Base-by-base conservation (phyloP, 2,797 vertebrate genomes). In the Onychomys torridus region DNA sequence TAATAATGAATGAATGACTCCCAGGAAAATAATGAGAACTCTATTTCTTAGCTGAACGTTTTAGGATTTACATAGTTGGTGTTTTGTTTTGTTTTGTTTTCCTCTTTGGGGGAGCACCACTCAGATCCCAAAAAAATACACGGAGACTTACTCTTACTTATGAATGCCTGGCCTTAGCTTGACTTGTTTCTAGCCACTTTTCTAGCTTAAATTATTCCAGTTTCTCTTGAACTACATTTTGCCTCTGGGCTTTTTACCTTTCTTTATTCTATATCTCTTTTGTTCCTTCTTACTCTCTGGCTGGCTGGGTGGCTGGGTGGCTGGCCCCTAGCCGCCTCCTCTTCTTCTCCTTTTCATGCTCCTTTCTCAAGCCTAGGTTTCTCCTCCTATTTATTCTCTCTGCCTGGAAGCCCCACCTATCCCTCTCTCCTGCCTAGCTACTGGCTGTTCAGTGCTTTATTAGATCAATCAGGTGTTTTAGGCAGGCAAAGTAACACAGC, bases 1-100 rank as follows among this genome's bases (percentile, higher is more conserved):
- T 92, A 75, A 34, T 84, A 95, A 92, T 25, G 81, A 59, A 43
- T 89, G 49, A 94, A 94, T 52, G 46, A 69, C 2, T 91, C 27
- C 94, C 57, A 89, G 5, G 2, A 71, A 94, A 89, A 96, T 89
- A 52, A 27, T 85, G 71, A 92, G 73, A 97, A 93, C 91, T 57
- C 27, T 94, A 1, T 96, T 89, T 94, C 84, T 96, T 82, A 90
- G 37, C 25, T 96, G n/a, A 61, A 79, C 4, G 75, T 17, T 85
- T 93, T 37, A 84, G 40, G 25, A 85, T 87, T 75, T 75, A 27
- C 27, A 10, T 40, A 25, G 71, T 75, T 43, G 37, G 37, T 5
- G 11, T 75, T 40, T 75, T 40, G 16, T 40, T 23, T 73, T 40
- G 17, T 71, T 37, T 37, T 11, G 37, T 75, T 75, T 75, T 27